phyloP scores from a whole-genome alignment of 2,888 invertebrate species.

The Netelia inedita region DNA sequence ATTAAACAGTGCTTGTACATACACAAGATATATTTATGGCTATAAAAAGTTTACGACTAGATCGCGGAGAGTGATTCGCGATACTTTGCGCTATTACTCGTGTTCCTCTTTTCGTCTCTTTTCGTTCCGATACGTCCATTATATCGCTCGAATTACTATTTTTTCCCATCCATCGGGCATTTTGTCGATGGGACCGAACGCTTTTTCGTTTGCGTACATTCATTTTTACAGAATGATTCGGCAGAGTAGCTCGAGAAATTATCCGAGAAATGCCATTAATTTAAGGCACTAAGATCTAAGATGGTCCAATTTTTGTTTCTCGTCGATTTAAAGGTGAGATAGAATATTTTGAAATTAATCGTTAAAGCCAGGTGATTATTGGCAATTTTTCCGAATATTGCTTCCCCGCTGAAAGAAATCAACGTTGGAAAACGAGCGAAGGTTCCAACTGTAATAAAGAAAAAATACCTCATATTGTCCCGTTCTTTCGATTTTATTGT shows the following conservation, averaged over 20 bases:
- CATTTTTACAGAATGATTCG: background rate
- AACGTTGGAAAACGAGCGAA: background rate
- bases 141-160: background rate
- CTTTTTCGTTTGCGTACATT: background rate
- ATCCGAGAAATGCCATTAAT: background rate
- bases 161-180: background rate
- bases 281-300: background rate
- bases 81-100: background rate
- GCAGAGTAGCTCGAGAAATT: background rate
- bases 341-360: background rate
- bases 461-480: background rate
- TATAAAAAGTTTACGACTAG: constrained; percentile 29
- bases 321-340: background rate
- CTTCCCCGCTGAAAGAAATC: background rate
- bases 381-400: background rate
- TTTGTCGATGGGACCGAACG: background rate
- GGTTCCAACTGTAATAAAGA: background rate
- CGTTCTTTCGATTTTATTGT: background rate
- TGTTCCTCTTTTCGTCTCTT: constrained; percentile 8
- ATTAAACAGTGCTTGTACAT: constrained; percentile 42
- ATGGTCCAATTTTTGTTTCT: background rate
- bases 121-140: background rate
- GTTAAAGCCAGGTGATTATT: background rate
- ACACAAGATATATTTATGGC: constrained; percentile 40
- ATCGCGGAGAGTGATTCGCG: background rate